phyloP scores from a whole-genome alignment of 2,888 invertebrate genomes.

The Nemurella pictetii region DNA sequence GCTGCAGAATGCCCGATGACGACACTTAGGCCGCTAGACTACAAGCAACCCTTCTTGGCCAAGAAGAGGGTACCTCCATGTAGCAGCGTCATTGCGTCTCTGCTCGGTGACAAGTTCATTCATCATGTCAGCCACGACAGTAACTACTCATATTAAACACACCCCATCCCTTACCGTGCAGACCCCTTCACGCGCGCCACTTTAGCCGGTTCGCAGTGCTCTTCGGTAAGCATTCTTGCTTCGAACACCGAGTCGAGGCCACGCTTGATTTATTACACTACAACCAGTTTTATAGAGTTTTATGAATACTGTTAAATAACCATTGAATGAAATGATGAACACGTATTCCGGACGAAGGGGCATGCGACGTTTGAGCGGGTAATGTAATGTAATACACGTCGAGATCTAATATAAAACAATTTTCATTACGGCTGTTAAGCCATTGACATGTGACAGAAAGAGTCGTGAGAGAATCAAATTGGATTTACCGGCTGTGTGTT shows the following conservation, averaged over 20 bases:
- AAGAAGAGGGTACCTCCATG: conserved; percentile 1
- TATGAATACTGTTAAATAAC: conserved; percentile 2
- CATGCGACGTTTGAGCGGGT: not conserved
- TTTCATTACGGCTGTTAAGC: no score
- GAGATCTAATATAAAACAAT: not conserved
- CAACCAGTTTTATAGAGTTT: conserved; percentile 6
- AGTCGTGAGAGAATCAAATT: no score
- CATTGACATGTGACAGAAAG: no score
- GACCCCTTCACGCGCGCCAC: not conserved
- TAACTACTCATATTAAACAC: not conserved
- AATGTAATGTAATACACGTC: not conserved
- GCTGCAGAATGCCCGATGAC: not conserved
- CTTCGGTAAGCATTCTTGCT: not conserved
- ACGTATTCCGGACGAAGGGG: not conserved
- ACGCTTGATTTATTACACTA: not conserved
- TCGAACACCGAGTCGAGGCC: not conserved
- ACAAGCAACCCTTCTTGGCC: not conserved
- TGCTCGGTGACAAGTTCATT: not conserved
- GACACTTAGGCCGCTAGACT: not conserved
- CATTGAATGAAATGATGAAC: conserved; percentile 12
- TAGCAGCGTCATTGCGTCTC: not conserved
- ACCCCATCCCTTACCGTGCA: not conserved
- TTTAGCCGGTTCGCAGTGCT: not conserved
- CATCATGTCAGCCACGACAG: conserved; percentile 10
- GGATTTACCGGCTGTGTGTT: no score